These are phyloP conservation scores for Dreissena rostriformis DNA, from an alignment of 1,140 invertebrate species.

Conservation along the genomic window DNA sequence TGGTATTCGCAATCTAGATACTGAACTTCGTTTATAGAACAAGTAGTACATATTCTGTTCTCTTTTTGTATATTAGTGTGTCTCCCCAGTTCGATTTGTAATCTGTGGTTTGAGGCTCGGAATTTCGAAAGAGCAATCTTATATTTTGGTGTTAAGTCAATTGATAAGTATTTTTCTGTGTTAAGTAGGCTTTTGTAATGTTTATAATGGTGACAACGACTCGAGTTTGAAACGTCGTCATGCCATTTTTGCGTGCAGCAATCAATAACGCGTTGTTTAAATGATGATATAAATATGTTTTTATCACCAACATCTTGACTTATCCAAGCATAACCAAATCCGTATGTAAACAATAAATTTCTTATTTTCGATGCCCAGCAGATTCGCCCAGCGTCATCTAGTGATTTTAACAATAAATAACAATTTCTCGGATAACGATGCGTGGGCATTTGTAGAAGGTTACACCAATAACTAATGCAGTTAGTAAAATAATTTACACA, in stretches of 20 bases:
- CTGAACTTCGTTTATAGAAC: background rate
- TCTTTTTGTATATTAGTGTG: slow-evolving; percentile 1
- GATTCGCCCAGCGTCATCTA: slow-evolving; percentile 16
- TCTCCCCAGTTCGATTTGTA: slow-evolving; percentile 11
- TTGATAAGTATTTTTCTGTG: background rate
- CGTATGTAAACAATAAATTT: slow-evolving; percentile 18
- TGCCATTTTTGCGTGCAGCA: slow-evolving; percentile 14
- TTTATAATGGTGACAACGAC: slow-evolving; percentile 3
- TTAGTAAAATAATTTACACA: background rate
- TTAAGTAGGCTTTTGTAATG: slow-evolving; percentile 10
- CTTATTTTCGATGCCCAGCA: slow-evolving; percentile 14
- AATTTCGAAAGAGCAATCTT: background rate
- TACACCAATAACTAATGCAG: slow-evolving; percentile 51
- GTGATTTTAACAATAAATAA: slow-evolving; percentile 30
- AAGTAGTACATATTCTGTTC: background rate
- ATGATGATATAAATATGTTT: slow-evolving; percentile 5
- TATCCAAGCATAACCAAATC: slow-evolving; percentile 32
- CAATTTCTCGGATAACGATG: slow-evolving; percentile 27
- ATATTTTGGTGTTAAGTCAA: background rate
- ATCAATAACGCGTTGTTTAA: slow-evolving; percentile 35
- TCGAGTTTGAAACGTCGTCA: background rate
- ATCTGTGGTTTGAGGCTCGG: slow-evolving; percentile 9
- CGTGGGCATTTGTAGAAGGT: slow-evolving; percentile 17
- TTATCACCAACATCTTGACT: slow-evolving; percentile 1
- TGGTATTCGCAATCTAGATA: too few species aligned